phyloP scores from a whole-genome alignment of 2,888 invertebrate genomes.

The Prostheceraeus crozeri region DNA sequence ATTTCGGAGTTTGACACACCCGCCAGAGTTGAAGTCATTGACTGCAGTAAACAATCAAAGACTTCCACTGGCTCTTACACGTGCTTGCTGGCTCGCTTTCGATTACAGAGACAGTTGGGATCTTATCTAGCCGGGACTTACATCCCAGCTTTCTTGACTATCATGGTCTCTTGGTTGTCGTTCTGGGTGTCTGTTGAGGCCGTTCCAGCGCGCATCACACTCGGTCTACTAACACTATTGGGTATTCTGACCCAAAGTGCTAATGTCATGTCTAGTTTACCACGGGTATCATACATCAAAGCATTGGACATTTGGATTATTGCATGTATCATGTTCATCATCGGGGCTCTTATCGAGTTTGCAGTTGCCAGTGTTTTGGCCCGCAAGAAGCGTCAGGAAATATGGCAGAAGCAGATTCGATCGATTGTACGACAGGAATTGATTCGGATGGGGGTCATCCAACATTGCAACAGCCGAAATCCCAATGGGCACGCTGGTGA shows the following conservation, averaged over 20 bases:
- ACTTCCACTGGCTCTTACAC: slow-evolving; percentile 38
- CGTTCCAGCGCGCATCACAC: slow-evolving; percentile 35
- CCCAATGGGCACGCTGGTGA: background rate
- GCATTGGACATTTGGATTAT: slow-evolving; percentile 40
- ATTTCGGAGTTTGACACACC: slow-evolving; percentile 39
- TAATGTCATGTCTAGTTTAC: slow-evolving; percentile 22
- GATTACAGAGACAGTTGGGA: slow-evolving; percentile 34
- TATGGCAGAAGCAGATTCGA: slow-evolving; percentile 33
- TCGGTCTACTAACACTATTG: slow-evolving; percentile 37
- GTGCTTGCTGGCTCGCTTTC: slow-evolving; percentile 30
- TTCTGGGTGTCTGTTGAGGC: slow-evolving; percentile 38
- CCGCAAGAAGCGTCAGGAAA: slow-evolving; percentile 24
- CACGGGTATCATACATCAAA: slow-evolving; percentile 38
- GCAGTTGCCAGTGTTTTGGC: slow-evolving; percentile 30
- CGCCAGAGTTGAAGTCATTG: background rate
- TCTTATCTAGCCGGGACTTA: slow-evolving; percentile 37
- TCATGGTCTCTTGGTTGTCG: slow-evolving; percentile 39
- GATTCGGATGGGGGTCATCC: too few species aligned
- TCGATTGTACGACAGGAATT: slow-evolving; percentile 35
- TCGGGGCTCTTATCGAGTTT: slow-evolving; percentile 38
- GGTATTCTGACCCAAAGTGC: slow-evolving; percentile 36
- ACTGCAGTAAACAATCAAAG: background rate
- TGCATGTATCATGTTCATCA: slow-evolving; percentile 38
- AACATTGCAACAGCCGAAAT: too few species aligned
- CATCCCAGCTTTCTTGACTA: slow-evolving; percentile 38